Evolutionary conservation across 1,140 invertebrate genomes (phyloP), one percentile per base, ranked within the genome.

Genomic region (Atta colombica): DNA sequence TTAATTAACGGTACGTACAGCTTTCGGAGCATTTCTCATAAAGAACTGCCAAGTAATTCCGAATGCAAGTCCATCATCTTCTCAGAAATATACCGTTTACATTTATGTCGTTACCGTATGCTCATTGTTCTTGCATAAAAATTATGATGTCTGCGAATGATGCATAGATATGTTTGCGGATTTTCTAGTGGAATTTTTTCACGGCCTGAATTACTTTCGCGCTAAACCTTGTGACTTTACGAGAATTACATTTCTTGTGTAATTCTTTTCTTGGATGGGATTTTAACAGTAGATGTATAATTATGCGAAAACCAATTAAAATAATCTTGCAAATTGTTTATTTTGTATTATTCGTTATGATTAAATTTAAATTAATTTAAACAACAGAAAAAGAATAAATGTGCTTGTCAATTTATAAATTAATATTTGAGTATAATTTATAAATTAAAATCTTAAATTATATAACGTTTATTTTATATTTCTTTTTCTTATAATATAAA

Each of bases 31-130:
- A 55, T 88, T 90, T 55, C n/a, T 77, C 58, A 80, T 75, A 66
- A 90, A 28, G 72, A 86, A 88, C 77, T 45, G 89, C 58, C 87
- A 89, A 90, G 86, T 90, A 82, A 90, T 66, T 60, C 82, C 72
- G 66, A 86, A 0, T 82, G 71, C 49, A 1, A 68, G 4, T 82
- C 18, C n/a, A 60, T 39, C n/a, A 60, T 39, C 63, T 86, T 86
- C 71, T 63, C 16, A 86, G 63, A 90, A 85, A 18, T 16, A 69
- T 8, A 69, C 66, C 18, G 25, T 45, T 14, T 31, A 21, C 55
- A 51, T 55, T 58, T 12, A 58, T 35, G 49, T 31, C 68, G 6
- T 82, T 82, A 61, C 55, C 28, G 55, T 82, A 60, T 63, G 18
- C 14, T 45, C 14, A 89, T 88, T 90, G 88, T 90, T 78, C 63